Conservation (phyloP, 2,113 vertebrate species). For the Tachycineta bicolor region DNA sequence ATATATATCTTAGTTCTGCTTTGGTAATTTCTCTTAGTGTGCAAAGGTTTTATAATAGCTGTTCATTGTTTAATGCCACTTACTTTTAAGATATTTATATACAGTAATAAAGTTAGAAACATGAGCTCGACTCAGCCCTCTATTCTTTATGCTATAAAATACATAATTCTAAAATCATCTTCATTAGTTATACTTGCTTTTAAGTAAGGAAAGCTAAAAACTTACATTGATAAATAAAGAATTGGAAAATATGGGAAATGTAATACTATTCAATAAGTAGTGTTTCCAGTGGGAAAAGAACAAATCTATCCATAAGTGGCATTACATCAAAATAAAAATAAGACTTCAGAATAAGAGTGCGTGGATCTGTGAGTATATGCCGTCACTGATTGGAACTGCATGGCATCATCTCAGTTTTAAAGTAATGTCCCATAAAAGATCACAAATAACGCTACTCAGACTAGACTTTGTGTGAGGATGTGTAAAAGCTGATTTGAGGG, state of each 20-base stretch:
- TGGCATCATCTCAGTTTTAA: background rate
- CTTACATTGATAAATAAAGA: background rate
- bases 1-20: background rate
- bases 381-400: background rate
- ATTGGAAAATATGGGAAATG: background rate
- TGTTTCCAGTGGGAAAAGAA: background rate
- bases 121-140: background rate
- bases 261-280: background rate
- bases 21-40: background rate
- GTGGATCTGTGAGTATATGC: background rate
- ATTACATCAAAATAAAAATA: background rate
- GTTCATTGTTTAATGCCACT: background rate
- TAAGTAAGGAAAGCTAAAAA: background rate
- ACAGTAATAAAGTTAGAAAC: background rate
- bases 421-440: background rate
- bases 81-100: background rate
- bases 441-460: fast-evolving
- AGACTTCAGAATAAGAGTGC: background rate
- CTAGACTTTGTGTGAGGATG: background rate
- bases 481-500: background rate
- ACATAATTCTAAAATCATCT: background rate
- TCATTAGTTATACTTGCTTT: background rate
- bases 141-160: background rate
- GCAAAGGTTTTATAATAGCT: background rate
- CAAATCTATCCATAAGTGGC: background rate